Conservation (phyloP, 1,140 invertebrate genomes). For the Bombus confusus region DNA sequence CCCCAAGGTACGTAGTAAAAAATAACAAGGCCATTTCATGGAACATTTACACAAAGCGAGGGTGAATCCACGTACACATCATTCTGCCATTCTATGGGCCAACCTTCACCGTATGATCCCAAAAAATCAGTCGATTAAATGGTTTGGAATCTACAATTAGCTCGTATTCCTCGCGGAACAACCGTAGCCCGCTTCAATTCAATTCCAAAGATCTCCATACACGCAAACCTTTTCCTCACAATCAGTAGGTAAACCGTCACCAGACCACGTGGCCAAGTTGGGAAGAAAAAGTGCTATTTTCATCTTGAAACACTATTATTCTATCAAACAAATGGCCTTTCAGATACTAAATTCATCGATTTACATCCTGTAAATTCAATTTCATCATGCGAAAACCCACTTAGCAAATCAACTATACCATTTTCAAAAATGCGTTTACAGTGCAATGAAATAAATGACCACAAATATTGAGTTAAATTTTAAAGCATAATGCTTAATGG, state of each 20-base stretch:
- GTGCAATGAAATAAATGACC: too few relatives aligned
- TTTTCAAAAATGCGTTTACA: too few relatives aligned
- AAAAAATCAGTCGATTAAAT: slow-evolving; percentile 71
- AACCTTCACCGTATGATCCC: slow-evolving; percentile 15
- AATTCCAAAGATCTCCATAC: not conserved
- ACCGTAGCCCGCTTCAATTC: not conserved
- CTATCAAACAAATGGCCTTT: not conserved
- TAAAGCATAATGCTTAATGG: too few relatives aligned
- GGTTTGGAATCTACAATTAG: slow-evolving; percentile 73
- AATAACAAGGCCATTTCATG: slow-evolving; percentile 74
- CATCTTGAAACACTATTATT: not conserved
- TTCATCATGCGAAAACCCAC: not conserved
- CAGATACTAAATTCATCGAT: not conserved
- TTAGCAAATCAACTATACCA: too few relatives aligned
- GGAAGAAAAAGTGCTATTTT: not conserved
- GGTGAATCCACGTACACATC: slow-evolving; percentile 48
- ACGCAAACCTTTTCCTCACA: not conserved
- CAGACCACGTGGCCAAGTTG: not conserved
- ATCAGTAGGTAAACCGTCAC: not conserved
- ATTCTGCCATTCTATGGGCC: slow-evolving; percentile 43
- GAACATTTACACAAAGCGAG: slow-evolving; percentile 18
- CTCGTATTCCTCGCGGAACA: slow-evolving; percentile 9
- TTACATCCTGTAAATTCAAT: not conserved
- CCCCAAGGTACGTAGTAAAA: slow-evolving; percentile 67
- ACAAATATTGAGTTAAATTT: too few relatives aligned